Percentiles rank a stretch among this genome's conserved stretches.
phyloP scores from a whole-genome alignment of 2,888 invertebrate genomes.

The Ferrisia virgata region DNA sequence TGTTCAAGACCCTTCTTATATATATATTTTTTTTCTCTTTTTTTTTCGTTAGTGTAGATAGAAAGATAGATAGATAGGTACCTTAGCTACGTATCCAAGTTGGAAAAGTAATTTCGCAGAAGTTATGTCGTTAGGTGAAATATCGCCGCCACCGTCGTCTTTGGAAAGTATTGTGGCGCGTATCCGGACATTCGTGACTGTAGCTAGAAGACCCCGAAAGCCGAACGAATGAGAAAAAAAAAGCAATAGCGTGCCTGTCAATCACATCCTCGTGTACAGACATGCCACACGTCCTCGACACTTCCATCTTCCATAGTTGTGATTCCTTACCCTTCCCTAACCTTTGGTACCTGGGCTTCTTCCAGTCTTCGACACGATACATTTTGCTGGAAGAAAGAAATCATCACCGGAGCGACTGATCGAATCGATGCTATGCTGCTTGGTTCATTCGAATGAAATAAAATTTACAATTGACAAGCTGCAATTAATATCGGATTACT shows the following conservation, averaged over 20 bases:
- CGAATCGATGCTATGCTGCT: too few relatives aligned
- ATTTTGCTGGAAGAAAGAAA: not conserved
- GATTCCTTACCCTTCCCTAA: not conserved
- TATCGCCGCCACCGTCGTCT: too few relatives aligned
- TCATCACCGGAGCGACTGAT: not conserved
- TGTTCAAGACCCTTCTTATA: not conserved
- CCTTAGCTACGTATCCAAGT: too few relatives aligned
- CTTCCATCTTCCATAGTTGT: not conserved
- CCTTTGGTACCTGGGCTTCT: too few relatives aligned
- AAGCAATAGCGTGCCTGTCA: constrained; percentile 3
- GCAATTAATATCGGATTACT: not conserved
- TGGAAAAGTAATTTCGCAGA: not conserved
- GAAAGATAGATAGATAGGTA: too few relatives aligned
- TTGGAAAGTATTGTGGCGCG: not conserved
- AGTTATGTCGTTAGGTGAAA: not conserved
- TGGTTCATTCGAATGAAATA: too few relatives aligned
- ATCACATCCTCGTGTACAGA: not conserved
- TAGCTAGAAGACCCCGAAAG: too few relatives aligned
- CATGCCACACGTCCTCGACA: not conserved
- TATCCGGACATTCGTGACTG: not conserved
- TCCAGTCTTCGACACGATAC: not conserved
- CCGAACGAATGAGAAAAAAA: not conserved
- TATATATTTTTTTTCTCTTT: too few relatives aligned
- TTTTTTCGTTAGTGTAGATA: not conserved
- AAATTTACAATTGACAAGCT: not conserved